Conservation (phyloP, 2,113 vertebrate genomes). For the Oryctolagus cuniculus region DNA sequence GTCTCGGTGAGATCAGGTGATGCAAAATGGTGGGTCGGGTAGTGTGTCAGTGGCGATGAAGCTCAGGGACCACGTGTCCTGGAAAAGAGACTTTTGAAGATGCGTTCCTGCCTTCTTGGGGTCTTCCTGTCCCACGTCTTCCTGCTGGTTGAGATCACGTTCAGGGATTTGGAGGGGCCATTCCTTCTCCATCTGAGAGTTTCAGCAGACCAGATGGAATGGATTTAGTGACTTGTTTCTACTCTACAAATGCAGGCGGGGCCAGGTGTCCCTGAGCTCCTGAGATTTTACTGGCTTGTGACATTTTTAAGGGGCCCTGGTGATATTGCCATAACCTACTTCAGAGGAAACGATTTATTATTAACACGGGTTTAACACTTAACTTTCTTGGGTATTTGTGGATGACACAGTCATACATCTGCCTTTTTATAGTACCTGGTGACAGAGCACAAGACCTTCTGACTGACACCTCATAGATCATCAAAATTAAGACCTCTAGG, state of each 20-base stretch:
- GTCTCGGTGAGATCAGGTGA: neutral
- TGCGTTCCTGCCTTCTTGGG: neutral
- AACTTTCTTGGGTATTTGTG: constrained; percentile 75
- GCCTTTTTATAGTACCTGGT: constrained; percentile 66
- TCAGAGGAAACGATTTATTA: constrained; percentile 72
- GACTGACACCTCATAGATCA: constrained; percentile 79
- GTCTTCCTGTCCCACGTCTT: neutral
- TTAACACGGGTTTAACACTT: constrained; percentile 58
- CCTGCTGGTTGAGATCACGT: neutral
- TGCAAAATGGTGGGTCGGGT: neutral
- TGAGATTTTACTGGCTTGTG: constrained; percentile 13
- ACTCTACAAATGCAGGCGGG: neutral
- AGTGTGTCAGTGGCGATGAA: neutral
- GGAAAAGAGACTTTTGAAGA: neutral
- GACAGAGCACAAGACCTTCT: constrained; percentile 66
- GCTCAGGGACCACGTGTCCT: neutral
- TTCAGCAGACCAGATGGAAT: neutral
- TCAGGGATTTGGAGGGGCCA: neutral
- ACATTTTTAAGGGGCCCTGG: constrained; percentile 43
- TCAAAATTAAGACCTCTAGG: constrained; percentile 73
- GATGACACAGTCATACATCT: constrained; percentile 71
- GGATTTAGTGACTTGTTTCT: neutral
- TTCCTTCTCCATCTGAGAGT: neutral
- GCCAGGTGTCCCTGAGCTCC: neutral
- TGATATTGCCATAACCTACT: constrained; percentile 54